Evolutionary conservation across 1,140 invertebrate genomes (phyloP).

Genomic region (Manduca sexta): DNA sequence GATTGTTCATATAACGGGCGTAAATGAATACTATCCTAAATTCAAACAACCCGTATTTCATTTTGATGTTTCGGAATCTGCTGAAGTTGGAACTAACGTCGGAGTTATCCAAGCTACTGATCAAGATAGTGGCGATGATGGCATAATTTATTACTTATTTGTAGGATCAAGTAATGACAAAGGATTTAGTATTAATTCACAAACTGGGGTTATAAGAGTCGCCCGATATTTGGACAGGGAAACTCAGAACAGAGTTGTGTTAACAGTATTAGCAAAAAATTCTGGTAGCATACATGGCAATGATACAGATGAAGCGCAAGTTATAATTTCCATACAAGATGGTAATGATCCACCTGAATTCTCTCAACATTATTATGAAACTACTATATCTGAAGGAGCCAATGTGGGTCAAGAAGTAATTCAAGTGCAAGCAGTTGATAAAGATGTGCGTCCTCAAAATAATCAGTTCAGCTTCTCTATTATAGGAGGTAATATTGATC

Average conservation of each 20-base stretch:
- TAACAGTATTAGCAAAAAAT: slow-evolving; percentile 96
- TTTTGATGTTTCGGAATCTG: slow-evolving; percentile 95
- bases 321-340: slow-evolving; percentile 94
- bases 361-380: slow-evolving; percentile 82
- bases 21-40: slow-evolving; percentile 94
- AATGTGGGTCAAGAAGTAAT: slow-evolving; percentile 81
- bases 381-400: slow-evolving; percentile 85
- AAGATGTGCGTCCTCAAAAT: slow-evolving; percentile 92
- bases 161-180: slow-evolving; percentile 94
- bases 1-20: slow-evolving; percentile 86
- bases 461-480: slow-evolving; percentile 95
- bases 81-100: slow-evolving; percentile 88
- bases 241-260: slow-evolving; percentile 90
- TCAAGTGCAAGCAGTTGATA: slow-evolving; percentile 90
- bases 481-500: slow-evolving; percentile 85
- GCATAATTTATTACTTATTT: slow-evolving; percentile 92
- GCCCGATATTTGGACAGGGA: slow-evolving; percentile 90
- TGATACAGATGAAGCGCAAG: slow-evolving; percentile 95
- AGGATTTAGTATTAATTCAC: slow-evolving; percentile 90
- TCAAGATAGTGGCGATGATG: slow-evolving; percentile 93
- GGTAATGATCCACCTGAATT: slow-evolving; percentile 97
- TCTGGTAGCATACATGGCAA: slow-evolving; percentile 92
- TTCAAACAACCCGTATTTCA: slow-evolving; percentile 94
- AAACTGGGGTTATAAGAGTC: slow-evolving; percentile 89
- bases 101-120: slow-evolving; percentile 93